Base-by-base conservation (phyloP, 92 coral and sea anemone genomes). In the Parazoanthus darwini region DNA sequence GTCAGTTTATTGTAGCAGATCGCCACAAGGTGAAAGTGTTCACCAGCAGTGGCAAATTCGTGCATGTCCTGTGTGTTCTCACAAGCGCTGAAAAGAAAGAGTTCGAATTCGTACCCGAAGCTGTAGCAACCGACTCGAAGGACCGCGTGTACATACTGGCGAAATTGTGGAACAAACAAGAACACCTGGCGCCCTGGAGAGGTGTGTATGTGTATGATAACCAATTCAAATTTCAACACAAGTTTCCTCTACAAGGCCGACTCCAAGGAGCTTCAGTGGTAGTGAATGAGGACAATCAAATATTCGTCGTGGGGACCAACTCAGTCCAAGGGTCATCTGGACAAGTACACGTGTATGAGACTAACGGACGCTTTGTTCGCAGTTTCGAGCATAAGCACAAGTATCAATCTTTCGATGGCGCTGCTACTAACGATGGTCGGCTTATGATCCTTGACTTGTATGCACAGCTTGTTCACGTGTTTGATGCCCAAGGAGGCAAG, bases 1-100 rank as follows among this genome's bases (percentile, higher is more conserved):
- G 80, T 5, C 54, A 71, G 16, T 70, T 85, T 25, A 66, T 85
- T 36, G 88, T 85, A 10, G 79, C 75, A 44, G 88, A 85, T 65
- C 50, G n/a, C 66, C 74, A 46, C 15, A 67, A 39, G 22, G 75
- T 77, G 26, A 85, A 85, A 72, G 88, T 85, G 2, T 85, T 70
- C 66, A 63, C 46, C 48, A 85, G 44, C 26, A 85, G 79, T 44
- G 88, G 88, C 4, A 39, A 44, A 8, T 86, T 75, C 44, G 16
- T 75, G 1, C 2, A 46, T 58, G 10, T 33, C 5, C 37, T 70
- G 13, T n/a, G 75, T 33, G 43, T 59, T 75, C 51, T 86, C 8
- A 33, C 58, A 6, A 14, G 8, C 6, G 82, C 14, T 50, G 73
- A 76, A n/a, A 66, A 44, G 37, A 77, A 33, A 20, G 50, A 67